Base-by-base conservation (phyloP, 2,113 vertebrate species). In the Carettochelys insculpta region DNA sequence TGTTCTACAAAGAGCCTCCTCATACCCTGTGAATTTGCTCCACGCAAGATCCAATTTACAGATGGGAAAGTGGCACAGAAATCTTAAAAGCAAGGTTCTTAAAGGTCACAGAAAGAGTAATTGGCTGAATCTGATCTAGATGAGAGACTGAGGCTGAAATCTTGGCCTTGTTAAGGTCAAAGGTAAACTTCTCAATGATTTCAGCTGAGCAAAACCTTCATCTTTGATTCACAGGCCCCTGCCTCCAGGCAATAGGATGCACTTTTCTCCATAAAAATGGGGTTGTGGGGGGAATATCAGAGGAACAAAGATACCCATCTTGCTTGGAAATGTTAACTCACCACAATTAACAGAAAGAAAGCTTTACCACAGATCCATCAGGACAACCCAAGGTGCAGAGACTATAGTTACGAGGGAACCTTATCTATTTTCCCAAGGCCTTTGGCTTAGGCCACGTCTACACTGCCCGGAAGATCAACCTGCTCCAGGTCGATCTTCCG, bases 381-480 rank as follows among this genome's bases (percentile, higher is more conserved):
- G 61, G 61, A n/a, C n/a, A 65, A 38, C 31, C 34, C 34, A 38
- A 9, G 19, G 34, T 38, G 61, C 19, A 38, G 19, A 68, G 19
- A 22, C 61, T 65, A 17, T 8, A 13, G 58, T 19, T 61, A 31
- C 13, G 4, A 13, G 61, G 16, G 78, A 11, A 61, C 83, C 17
- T 1, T 7, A 8, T 77, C 34, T 41, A 1, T 2, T 1, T 1
- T 1, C 14, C 50, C 25, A 13, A 1, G 80, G 3, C 0, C 73
- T 0, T 6, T 1, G 8, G 34, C 52, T 50, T 50, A 50, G 48
- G 48, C n/a, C n/a, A n/a, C n/a, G n/a, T n/a, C n/a, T n/a, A n/a
- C n/a, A n/a, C n/a, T n/a, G n/a, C n/a, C n/a, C n/a, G n/a, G n/a
- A n/a, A n/a, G n/a, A n/a, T n/a, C n/a, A n/a, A n/a, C n/a, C n/a